Conservation (phyloP, 2,888 invertebrate species). For the Sepioteuthis lessoniana region DNA sequence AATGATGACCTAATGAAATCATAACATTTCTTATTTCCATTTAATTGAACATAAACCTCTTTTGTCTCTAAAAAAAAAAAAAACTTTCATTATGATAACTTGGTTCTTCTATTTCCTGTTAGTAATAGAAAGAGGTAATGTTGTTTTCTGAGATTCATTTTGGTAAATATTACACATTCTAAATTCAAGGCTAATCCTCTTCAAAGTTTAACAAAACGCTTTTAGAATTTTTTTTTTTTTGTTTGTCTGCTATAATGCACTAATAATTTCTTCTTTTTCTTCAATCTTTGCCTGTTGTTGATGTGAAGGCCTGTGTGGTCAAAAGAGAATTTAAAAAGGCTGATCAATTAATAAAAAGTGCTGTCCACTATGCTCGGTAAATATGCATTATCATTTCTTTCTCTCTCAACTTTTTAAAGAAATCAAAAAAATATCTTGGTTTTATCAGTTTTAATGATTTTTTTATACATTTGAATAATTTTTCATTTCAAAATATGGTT, state of each 20-base stretch:
- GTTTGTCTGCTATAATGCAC: neutral
- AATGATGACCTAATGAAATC: neutral
- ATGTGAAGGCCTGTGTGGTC: constrained; percentile 83
- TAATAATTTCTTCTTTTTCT: neutral
- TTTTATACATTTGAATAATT: too few relatives aligned
- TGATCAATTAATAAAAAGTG: constrained; percentile 87
- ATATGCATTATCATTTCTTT: constrained; percentile 34
- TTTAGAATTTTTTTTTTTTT: too few relatives aligned
- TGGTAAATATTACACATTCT: neutral
- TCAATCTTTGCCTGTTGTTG: constrained; percentile 19
- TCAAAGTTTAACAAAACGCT: too few relatives aligned
- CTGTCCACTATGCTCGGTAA: constrained; percentile 82
- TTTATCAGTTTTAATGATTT: too few relatives aligned
- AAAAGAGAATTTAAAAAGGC: constrained; percentile 89
- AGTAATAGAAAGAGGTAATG: neutral
- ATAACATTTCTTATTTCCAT: neutral
- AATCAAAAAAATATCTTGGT: too few relatives aligned
- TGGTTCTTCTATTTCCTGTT: too few relatives aligned
- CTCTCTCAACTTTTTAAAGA: neutral
- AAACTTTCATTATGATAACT: too few relatives aligned
- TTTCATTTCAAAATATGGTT: too few relatives aligned
- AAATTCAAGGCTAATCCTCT: too few relatives aligned
- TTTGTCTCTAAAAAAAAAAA: too few relatives aligned
- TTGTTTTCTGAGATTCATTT: neutral
- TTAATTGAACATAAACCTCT: too few relatives aligned